Evolutionary conservation across 2,113 vertebrate species (phyloP).

Genomic region (Caranx ignobilis): DNA sequence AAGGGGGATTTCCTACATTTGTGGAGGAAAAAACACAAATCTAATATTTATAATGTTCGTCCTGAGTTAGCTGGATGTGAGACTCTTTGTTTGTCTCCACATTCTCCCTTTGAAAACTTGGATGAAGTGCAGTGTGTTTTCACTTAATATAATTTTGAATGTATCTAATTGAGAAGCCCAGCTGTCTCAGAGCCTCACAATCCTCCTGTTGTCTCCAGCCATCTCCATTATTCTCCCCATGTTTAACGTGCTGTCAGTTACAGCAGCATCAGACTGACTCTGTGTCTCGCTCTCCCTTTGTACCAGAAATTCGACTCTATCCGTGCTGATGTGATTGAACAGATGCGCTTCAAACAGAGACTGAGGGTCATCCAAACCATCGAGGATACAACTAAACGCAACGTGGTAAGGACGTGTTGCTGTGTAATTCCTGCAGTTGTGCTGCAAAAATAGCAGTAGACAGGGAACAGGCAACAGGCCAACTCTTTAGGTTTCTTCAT

Average conservation of each 20-base stretch:
- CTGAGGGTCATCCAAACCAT: slow-evolving; percentile 97
- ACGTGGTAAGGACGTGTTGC: slow-evolving; percentile 87
- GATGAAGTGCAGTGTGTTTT: neutral
- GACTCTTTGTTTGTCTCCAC: neutral
- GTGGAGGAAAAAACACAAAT: neutral
- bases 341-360: slow-evolving; percentile 99
- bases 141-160: neutral
- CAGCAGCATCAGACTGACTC: neutral
- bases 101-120: neutral
- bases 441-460: neutral
- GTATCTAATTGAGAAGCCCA: too few relatives aligned
- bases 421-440: neutral
- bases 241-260: neutral
- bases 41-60: neutral
- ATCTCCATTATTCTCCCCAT: neutral
- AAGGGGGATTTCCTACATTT: too few relatives aligned
- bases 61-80: neutral
- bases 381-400: slow-evolving; percentile 97
- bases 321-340: slow-evolving; percentile 95
- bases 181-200: neutral
- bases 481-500: neutral
- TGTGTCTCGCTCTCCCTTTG: slow-evolving; percentile 1
- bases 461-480: neutral
- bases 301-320: slow-evolving; percentile 96
- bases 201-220: neutral